These are phyloP conservation scores for Boleophthalmus pectinirostris DNA, from an alignment of 2,113 vertebrate species.

Conservation along the genomic window DNA sequence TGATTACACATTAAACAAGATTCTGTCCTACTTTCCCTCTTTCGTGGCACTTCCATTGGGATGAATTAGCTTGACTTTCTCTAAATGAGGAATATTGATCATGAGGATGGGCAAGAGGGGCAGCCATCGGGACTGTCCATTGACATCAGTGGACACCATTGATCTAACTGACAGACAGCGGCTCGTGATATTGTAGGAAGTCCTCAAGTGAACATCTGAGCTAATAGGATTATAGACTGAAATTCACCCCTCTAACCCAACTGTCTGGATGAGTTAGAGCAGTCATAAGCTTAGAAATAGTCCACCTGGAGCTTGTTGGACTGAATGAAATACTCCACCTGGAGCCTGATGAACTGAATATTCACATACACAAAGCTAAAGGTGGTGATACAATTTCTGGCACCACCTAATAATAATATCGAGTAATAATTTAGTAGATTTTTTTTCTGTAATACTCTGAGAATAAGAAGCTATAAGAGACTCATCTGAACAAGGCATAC, in stretches of 20 bases:
- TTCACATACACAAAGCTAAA: conserved; percentile 29
- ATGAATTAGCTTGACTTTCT: conserved; percentile 28
- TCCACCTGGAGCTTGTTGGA: not conserved
- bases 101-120: conserved; percentile 34
- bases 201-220: conserved; percentile 25
- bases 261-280: conserved; percentile 17
- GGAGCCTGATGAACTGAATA: too few species aligned
- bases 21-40: conserved; percentile 13
- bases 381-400: conserved; percentile 1
- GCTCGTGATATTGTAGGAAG: conserved; percentile 12
- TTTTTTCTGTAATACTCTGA: too few species aligned
- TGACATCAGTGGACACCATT: conserved; percentile 28
- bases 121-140: conserved; percentile 21
- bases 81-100: conserved; percentile 45
- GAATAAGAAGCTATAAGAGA: too few species aligned
- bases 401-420: too few species aligned
- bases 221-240: conserved; percentile 37
- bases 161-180: conserved; percentile 39
- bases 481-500: too few species aligned
- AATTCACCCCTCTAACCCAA: conserved; percentile 11
- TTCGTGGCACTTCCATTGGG: conserved; percentile 9
- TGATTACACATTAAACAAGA: conserved; percentile 41
- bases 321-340: too few species aligned
- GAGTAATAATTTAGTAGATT: too few species aligned
- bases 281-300: conserved; percentile 13